Conservation (phyloP, 2,113 vertebrate species). For the Seriola quinqueradiata region DNA sequence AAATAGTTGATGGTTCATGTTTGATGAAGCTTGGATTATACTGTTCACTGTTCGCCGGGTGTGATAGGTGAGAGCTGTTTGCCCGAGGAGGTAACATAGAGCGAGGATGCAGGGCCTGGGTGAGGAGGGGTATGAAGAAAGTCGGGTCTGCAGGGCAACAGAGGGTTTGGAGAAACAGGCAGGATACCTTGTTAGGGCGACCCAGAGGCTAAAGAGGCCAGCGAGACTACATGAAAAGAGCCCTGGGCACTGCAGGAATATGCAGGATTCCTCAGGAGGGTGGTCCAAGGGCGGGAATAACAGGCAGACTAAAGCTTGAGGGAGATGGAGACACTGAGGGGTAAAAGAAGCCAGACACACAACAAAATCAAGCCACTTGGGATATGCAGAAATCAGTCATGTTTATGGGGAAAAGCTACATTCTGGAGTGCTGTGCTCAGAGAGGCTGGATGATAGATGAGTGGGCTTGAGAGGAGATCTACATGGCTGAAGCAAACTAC, state of each 20-base stretch:
- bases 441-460: background rate
- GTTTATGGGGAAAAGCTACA: background rate
- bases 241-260: background rate
- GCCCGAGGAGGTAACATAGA: background rate
- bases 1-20: background rate
- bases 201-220: background rate
- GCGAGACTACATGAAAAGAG: background rate
- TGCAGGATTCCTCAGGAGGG: background rate
- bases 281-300: background rate
- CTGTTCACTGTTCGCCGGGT: background rate
- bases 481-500: background rate
- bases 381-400: background rate
- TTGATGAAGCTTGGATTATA: background rate
- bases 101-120: background rate
- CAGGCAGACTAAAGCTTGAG: background rate
- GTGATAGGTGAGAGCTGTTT: background rate
- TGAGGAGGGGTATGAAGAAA: slow-evolving; percentile 11
- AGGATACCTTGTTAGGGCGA: slow-evolving; percentile 14
- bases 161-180: background rate
- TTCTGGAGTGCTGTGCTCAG: background rate
- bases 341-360: background rate
- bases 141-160: background rate
- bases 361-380: slow-evolving; percentile 1
- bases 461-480: background rate
- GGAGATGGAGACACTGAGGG: slow-evolving; percentile 3